phyloP scores from a whole-genome alignment of 2,888 invertebrate genomes.

The Lasioglossum figueresi region DNA sequence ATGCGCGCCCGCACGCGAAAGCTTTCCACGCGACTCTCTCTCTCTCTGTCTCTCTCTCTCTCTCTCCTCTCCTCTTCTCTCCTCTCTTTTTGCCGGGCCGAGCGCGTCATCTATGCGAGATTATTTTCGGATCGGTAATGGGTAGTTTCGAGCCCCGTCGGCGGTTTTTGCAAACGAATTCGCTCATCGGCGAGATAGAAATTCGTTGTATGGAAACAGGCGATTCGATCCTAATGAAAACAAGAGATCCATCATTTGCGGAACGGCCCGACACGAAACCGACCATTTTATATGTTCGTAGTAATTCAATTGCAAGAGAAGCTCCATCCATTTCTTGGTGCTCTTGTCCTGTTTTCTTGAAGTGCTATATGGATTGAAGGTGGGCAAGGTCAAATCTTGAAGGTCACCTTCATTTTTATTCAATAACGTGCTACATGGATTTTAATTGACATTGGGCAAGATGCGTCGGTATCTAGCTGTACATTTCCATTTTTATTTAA shows the following conservation, averaged over 20 bases:
- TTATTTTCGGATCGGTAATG: slow-evolving; percentile 22
- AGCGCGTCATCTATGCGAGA: slow-evolving; percentile 20
- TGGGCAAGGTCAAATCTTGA: neutral
- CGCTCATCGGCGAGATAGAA: neutral
- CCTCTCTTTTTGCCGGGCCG: slow-evolving; percentile 21
- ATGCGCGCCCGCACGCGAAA: slow-evolving; percentile 22
- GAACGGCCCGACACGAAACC: neutral
- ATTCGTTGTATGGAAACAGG: neutral
- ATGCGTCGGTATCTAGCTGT: neutral
- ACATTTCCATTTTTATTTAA: neutral
- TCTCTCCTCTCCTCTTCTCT: neutral
- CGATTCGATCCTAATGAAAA: neutral
- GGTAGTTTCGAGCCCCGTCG: neutral
- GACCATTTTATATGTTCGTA: neutral
- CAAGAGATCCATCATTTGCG: neutral
- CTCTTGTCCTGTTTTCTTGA: neutral
- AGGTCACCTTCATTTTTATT: neutral
- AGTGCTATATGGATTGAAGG: neutral
- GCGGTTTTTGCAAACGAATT: neutral
- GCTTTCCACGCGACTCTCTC: neutral
- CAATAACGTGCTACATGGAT: neutral
- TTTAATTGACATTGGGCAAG: neutral
- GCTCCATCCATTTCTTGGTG: neutral
- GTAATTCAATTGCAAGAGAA: neutral
- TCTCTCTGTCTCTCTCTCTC: neutral